Evolutionary conservation across 2,113 vertebrate species (phyloP), one percentile per base, ranked within the genome.

Genomic region (Oryzias melastigma): DNA sequence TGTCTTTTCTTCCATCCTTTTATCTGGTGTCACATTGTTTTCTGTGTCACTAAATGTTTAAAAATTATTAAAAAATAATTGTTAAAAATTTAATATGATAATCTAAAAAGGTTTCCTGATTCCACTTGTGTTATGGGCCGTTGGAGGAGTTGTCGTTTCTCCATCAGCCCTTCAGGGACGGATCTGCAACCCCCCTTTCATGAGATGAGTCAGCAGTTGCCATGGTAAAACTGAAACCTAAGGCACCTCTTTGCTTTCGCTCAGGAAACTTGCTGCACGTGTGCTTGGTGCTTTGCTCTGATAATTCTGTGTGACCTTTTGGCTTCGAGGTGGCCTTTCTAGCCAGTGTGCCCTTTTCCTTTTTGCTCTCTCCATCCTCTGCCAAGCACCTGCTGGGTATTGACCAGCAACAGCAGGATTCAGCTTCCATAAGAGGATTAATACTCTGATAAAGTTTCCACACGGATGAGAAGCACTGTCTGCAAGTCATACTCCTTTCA

Each of bases 351-450:
- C 73, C 78, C 77, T 79, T 81, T 76, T 49, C 66, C 44, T 53
- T 54, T 64, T n/a, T 5, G 35, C 19, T 55, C 46, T 59, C 59
- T 54, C 73, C 20, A 43, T 27, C 64, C 60, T 48, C 45, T 69
- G 65, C 58, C 42, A 14, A 45, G 66, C 80, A 69, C 84, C 78
- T 68, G 73, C 53, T 18, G 75, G 4, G 62, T 81, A 86, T 86
- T 65, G 84, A 83, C 70, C 67, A 77, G 52, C 52, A 68, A 13
- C 84, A 78, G 81, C 71, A 68, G 78, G 84, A 78, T 20, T 48
- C 56, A 46, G 54, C 63, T 72, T 64, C 47, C 60, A 62, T 58
- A 61, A 74, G 60, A 79, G 79, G 70, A 85, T 73, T 83, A 76
- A 80, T 77, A 62, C 71, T 83, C 73, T 65, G 71, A 73, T 59